A percentile compares a stretch with the other conserved stretches of the same genome.
Evolutionary conservation across 2,113 vertebrate species (phyloP).

Genomic region (Gobiocypris rarus): DNA sequence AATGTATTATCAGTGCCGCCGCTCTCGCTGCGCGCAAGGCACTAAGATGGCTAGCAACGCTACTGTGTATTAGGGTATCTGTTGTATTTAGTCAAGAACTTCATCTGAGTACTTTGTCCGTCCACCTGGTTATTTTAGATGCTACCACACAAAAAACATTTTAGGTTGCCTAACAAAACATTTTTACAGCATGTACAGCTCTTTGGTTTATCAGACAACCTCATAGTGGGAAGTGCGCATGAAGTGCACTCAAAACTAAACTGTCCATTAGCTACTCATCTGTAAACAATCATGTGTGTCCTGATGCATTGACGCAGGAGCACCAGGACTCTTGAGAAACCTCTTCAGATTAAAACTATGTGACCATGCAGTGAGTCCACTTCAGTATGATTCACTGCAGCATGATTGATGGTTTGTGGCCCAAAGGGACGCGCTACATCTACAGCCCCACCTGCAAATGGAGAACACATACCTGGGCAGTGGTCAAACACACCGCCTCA

Average conservation of each 20-base stretch:
- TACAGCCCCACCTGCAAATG: conserved; percentile 1
- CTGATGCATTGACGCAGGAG: not conserved
- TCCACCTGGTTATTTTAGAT: not conserved
- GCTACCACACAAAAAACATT: not conserved
- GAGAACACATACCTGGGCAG: conserved; percentile 4
- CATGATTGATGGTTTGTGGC: not conserved
- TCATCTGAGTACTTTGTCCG: not conserved
- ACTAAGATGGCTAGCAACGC: too few species aligned
- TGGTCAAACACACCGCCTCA: conserved; percentile 27
- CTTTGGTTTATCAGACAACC: not conserved
- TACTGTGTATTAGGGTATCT: too few species aligned
- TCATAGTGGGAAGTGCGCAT: not conserved
- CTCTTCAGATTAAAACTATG: not conserved
- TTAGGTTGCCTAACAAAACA: not conserved
- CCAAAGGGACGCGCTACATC: not conserved
- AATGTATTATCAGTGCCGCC: too few species aligned
- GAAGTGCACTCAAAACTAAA: not conserved
- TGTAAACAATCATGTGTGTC: not conserved
- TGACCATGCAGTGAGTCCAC: not conserved
- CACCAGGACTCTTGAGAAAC: conserved; percentile 2
- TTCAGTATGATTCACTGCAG: not conserved
- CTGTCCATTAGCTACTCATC: conserved; percentile 1
- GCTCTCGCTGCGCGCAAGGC: too few species aligned
- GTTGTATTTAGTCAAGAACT: too few species aligned
- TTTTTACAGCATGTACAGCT: not conserved